Conservation (phyloP, 1,140 invertebrate species). For the Catajapyx aquilonaris region DNA sequence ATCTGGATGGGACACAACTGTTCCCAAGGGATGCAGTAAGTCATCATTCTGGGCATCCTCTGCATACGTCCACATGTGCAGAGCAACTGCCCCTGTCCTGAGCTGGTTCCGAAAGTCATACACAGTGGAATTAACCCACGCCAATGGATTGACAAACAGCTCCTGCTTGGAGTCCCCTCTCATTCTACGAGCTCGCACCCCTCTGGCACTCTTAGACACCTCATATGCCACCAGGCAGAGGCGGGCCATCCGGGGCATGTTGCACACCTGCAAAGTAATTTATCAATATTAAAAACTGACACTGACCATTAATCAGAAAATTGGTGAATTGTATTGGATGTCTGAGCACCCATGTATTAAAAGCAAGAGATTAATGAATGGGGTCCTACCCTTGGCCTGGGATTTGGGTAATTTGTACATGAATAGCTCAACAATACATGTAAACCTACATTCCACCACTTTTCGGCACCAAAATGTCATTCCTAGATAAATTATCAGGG, state of each 20-base stretch:
- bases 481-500: too few relatives aligned
- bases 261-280: conserved; percentile 54
- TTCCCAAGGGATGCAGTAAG: conserved; percentile 64
- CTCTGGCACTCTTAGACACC: conserved; percentile 46
- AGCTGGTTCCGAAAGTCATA: conserved; percentile 83
- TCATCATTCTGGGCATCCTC: conserved; percentile 66
- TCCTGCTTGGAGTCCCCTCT: conserved; percentile 34
- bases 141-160: conserved; percentile 54
- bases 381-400: too few relatives aligned
- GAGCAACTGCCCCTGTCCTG: conserved; percentile 56
- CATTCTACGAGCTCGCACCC: conserved; percentile 32
- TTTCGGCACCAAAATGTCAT: too few relatives aligned
- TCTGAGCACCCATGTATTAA: too few relatives aligned
- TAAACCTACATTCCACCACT: too few relatives aligned
- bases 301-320: too few relatives aligned
- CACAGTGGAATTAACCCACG: conserved; percentile 84
- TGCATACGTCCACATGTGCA: conserved; percentile 79
- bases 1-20: conserved; percentile 66
- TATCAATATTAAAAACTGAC: too few relatives aligned
- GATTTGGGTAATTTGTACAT: too few relatives aligned
- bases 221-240: conserved; percentile 79
- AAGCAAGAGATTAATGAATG: too few relatives aligned
- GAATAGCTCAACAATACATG: too few relatives aligned
- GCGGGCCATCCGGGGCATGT: conserved; percentile 70
- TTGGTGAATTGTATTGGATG: too few relatives aligned